Conservation (phyloP, 2,888 invertebrate genomes). For the Marasmarcha lunaedactyla region DNA sequence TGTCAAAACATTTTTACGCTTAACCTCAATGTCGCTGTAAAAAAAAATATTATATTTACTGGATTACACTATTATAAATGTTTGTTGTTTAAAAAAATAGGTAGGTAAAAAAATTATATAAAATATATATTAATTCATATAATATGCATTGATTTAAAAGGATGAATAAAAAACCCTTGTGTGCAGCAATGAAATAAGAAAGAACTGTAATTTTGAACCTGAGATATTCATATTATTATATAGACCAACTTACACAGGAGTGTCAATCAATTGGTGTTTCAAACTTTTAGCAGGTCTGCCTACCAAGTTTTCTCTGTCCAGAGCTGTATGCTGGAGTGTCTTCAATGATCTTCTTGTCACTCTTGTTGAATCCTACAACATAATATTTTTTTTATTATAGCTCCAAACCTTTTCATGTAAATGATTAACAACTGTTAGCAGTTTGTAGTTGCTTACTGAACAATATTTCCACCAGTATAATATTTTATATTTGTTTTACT, state of each 20-base stretch:
- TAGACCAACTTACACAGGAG: slow-evolving; percentile 60
- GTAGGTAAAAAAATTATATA: too few relatives aligned
- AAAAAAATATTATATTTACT: background rate
- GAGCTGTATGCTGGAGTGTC: slow-evolving; percentile 77
- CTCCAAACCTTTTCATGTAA: slow-evolving; percentile 2
- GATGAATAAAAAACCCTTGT: too few relatives aligned
- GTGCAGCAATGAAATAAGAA: too few relatives aligned
- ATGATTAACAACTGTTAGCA: too few relatives aligned
- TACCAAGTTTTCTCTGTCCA: slow-evolving; percentile 81
- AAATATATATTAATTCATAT: too few relatives aligned
- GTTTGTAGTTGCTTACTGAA: too few relatives aligned
- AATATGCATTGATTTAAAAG: too few relatives aligned
- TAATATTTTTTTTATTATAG: slow-evolving; percentile 7
- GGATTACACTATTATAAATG: background rate
- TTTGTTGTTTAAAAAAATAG: background rate
- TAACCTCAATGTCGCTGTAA: slow-evolving; percentile 50
- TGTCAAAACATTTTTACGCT: slow-evolving; percentile 61
- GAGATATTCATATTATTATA: too few relatives aligned
- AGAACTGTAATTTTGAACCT: too few relatives aligned
- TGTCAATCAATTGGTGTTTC: slow-evolving; percentile 61
- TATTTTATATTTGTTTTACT: too few relatives aligned
- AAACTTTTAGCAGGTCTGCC: slow-evolving; percentile 70
- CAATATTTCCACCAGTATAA: too few relatives aligned
- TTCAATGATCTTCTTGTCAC: slow-evolving; percentile 64
- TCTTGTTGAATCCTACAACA: slow-evolving; percentile 60